A percentile compares a stretch with the other conserved stretches of the same genome.
These are phyloP conservation scores for Gnathonemus longibarbis DNA, from an alignment of 2,113 vertebrate species.

Conservation along the genomic window DNA sequence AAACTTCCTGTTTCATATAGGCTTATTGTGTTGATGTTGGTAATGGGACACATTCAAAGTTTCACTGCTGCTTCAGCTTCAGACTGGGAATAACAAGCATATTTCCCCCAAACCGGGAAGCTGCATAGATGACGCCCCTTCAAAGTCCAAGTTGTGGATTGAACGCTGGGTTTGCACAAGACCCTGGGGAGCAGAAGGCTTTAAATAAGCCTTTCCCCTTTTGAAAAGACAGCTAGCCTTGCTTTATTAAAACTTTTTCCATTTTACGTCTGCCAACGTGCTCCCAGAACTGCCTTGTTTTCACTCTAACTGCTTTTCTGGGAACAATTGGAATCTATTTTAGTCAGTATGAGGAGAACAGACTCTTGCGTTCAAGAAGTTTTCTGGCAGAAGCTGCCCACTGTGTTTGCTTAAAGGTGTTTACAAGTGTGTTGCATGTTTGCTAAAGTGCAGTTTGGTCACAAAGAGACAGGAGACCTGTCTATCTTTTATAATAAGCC, in stretches of 20 bases:
- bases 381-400: neutral
- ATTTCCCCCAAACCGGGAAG: neutral
- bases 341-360: neutral
- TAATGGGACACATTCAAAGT: neutral
- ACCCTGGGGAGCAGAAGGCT: neutral
- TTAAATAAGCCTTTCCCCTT: slow-evolving; percentile 34
- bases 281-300: slow-evolving; percentile 31
- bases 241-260: slow-evolving; percentile 30
- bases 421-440: neutral
- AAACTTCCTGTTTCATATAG: neutral
- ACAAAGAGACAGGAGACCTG: neutral
- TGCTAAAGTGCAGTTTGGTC: neutral
- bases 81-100: neutral
- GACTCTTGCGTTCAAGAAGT: neutral
- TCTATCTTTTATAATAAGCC: neutral
- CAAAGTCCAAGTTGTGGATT: neutral
- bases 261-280: slow-evolving; percentile 27
- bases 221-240: neutral
- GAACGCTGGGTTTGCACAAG: neutral
- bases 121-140: neutral
- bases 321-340: neutral
- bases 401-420: neutral
- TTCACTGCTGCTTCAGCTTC: neutral
- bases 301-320: neutral
- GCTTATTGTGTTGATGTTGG: neutral